phyloP scores from a whole-genome alignment of 2,797 vertebrate genomes.

The Chaetophractus vellerosus region DNA sequence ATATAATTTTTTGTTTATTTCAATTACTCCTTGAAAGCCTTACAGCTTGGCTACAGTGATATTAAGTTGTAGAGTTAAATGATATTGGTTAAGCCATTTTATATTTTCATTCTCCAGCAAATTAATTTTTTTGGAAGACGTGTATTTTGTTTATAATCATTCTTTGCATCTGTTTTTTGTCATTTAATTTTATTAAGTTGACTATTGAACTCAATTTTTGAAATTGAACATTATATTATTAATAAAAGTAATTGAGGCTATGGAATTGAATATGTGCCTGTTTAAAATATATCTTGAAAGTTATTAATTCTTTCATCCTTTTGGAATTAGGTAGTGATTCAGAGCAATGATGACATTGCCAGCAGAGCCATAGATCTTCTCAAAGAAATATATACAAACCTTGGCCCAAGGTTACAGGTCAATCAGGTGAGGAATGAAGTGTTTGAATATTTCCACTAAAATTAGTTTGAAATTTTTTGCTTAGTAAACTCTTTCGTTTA shows the following conservation, averaged over 20 bases:
- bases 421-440: slow-evolving; percentile 94
- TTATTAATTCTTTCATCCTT: slow-evolving; percentile 73
- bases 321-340: slow-evolving; percentile 96
- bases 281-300: slow-evolving; percentile 55
- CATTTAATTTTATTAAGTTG: slow-evolving; percentile 52
- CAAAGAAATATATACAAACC: slow-evolving; percentile 99
- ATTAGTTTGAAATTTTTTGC: slow-evolving; percentile 21
- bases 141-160: slow-evolving; percentile 28
- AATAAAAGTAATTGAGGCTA: too few relatives aligned
- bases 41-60: slow-evolving; percentile 31
- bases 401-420: slow-evolving; percentile 98
- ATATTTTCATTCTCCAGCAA: slow-evolving; percentile 59
- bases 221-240: neutral
- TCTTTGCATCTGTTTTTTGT: slow-evolving; percentile 51
- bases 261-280: neutral
- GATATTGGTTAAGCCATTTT: slow-evolving; percentile 52
- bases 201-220: slow-evolving; percentile 20
- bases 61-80: slow-evolving; percentile 17
- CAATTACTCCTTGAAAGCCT: slow-evolving; percentile 53
- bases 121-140: slow-evolving; percentile 33
- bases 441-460: slow-evolving; percentile 43
- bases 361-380: slow-evolving; percentile 98
- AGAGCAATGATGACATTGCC: slow-evolving; percentile 99
- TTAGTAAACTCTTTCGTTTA: too few relatives aligned
- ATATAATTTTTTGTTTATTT: neutral